Evolutionary conservation across 30 jellyfish, hydroid and myxozoan species (phyloP).

Genomic region (Chrysaora quinquecirrha): DNA sequence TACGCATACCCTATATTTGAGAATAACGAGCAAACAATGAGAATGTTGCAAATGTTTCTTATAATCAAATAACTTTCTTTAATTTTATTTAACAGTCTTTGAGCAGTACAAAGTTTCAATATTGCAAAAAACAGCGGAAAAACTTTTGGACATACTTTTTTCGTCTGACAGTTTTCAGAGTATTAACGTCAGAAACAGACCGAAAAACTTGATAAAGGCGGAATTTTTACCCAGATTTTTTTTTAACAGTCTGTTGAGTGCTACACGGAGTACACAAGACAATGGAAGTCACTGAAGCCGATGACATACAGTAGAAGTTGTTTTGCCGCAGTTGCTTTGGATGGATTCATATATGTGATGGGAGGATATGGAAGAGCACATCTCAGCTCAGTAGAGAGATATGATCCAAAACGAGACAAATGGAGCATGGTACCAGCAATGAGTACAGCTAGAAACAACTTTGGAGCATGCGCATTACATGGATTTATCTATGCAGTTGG

Average conservation of each 20-base stretch:
- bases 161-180: no score
- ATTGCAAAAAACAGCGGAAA: no score
- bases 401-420: slow-evolving; percentile 71
- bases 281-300: slow-evolving; percentile 65
- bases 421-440: slow-evolving; percentile 98
- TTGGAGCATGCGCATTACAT: slow-evolving; percentile 93
- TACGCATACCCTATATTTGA: no score
- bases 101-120: no score
- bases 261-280: slow-evolving; percentile 66
- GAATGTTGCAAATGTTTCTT: no score
- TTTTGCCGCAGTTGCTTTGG: slow-evolving; percentile 91
- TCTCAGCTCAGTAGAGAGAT: slow-evolving; percentile 85
- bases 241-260: slow-evolving; percentile 86
- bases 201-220: no score
- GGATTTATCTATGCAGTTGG: slow-evolving; percentile 98
- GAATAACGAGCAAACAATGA: no score
- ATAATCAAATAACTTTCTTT: no score
- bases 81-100: no score
- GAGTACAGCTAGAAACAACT: slow-evolving; percentile 92
- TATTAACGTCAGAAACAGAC: no score
- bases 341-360: slow-evolving; percentile 80
- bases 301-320: slow-evolving; percentile 91
- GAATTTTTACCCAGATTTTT: no score
- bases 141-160: no score
- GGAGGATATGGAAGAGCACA: slow-evolving; percentile 92